Evolutionary conservation across 2,797 vertebrate genomes (phyloP).

Genomic region (Poecilia gillii): DNA sequence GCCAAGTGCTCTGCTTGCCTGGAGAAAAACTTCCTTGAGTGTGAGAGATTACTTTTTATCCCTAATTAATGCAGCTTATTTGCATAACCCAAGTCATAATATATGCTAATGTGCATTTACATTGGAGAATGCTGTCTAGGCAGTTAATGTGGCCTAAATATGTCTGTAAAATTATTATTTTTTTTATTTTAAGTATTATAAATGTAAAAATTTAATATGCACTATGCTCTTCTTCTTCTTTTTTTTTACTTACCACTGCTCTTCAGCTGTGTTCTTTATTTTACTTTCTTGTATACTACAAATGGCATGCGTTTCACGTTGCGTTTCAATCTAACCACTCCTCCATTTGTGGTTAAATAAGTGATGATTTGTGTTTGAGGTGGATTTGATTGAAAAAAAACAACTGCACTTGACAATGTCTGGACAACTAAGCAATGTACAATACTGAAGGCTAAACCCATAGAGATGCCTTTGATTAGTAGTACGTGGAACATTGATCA

Average conservation of each 20-base stretch:
- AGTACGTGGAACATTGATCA: no score
- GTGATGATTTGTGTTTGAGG: constrained; percentile 37
- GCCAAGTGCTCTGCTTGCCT: constrained; percentile 72
- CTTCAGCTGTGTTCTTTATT: constrained; percentile 32
- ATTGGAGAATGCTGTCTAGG: constrained; percentile 71
- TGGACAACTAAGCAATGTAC: background rate
- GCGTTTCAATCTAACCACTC: constrained; percentile 50
- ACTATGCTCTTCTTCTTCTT: background rate
- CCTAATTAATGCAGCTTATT: constrained; percentile 85
- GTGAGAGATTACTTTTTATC: constrained; percentile 81
- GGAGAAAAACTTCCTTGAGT: constrained; percentile 67
- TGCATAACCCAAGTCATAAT: constrained; percentile 86
- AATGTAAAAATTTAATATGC: constrained; percentile 24
- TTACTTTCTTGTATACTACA: constrained; percentile 47
- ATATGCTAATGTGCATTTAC: constrained; percentile 85
- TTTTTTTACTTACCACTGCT: constrained; percentile 35
- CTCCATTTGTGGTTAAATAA: constrained; percentile 27
- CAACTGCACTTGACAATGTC: background rate
- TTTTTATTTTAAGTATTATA: constrained; percentile 63
- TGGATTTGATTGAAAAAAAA: constrained; percentile 8
- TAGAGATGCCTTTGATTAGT: no score
- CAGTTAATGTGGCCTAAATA: constrained; percentile 83
- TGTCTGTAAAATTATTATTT: constrained; percentile 76
- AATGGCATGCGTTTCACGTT: constrained; percentile 31
- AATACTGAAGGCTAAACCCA: no score